Evolutionary conservation across 2,888 invertebrate genomes (phyloP), one percentile per base, ranked within the genome.

Genomic region (Pseudococcus jackbeardsleyi): DNA sequence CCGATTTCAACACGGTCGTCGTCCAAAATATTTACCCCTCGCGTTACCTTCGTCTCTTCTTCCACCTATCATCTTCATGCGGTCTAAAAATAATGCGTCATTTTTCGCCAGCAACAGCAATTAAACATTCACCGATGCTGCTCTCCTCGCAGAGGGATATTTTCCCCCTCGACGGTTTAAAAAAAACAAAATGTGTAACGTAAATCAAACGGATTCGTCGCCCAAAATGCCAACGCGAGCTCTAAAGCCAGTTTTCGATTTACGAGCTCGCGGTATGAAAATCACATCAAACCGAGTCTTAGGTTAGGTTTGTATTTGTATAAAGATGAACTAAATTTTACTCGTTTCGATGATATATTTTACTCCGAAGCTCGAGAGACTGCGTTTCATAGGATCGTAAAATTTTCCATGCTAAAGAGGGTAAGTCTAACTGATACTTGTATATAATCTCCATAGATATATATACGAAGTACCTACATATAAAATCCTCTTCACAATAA

Each of bases 11-110:
- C 79, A 33, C 79, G 79, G 79, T 72, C n/a, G 22, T 72, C 68
- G n/a, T 72, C 68, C 26, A 72, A 72, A 72, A 59, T 59, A 59
- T 59, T 72, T 33, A 22, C 64, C 22, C 79, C 7, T 33, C 79
- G 3, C 42, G 42, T n/a, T 79, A 9, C 42, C 15, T 46, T 42
- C n/a, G 9, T 12, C 17, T n/a, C 39, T n/a, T 42, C n/a, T 59
- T n/a, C 19, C 59, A 59, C 9, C 15, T 54, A 54, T 54, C n/a
- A n/a, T 59, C n/a, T 7, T 4, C n/a, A 79, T 79, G 72, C 12
- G 42, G 79, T 79, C 79, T 79, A 79, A 79, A 79, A 79, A 79
- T 79, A 79, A 79, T 72, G 19, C 42, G 42, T 79, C 39, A 79
- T 79, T 79, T 79, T 79, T 79, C 42, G 42, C 33, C 33, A n/a